Evolutionary conservation across 2,888 invertebrate genomes (phyloP).

Genomic region (Conchocele bisecta): DNA sequence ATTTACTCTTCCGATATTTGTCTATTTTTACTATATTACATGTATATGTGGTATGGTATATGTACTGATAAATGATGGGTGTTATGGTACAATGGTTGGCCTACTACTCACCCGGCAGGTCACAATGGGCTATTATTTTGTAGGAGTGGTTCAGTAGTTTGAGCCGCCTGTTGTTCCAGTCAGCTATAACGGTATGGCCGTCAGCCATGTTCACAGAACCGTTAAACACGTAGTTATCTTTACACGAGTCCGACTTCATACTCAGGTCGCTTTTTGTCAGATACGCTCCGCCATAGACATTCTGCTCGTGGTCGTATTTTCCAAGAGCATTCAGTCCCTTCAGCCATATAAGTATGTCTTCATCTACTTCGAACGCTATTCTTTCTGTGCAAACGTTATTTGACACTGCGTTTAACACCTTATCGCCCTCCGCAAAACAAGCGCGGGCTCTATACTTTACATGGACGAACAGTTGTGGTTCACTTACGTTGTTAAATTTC

Average conservation of each 20-base stretch:
- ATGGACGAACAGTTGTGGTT: slow-evolving; percentile 40
- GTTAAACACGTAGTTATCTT: slow-evolving; percentile 44
- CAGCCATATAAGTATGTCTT: slow-evolving; percentile 44
- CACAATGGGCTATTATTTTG: slow-evolving; percentile 32
- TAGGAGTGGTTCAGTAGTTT: slow-evolving; percentile 44
- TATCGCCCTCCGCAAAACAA: slow-evolving; percentile 27
- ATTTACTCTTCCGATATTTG: no score
- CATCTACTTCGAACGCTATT: slow-evolving; percentile 40
- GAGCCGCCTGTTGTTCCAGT: slow-evolving; percentile 51
- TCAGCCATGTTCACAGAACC: slow-evolving; percentile 39
- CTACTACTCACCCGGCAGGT: slow-evolving; percentile 43
- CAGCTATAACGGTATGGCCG: slow-evolving; percentile 42
- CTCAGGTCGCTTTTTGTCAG: slow-evolving; percentile 36
- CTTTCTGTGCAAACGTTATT: slow-evolving; percentile 38
- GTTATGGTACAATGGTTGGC: no score
- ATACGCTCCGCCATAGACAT: slow-evolving; percentile 29
- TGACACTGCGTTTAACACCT: slow-evolving; percentile 30
- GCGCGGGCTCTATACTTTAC: slow-evolving; percentile 41
- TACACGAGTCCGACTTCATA: slow-evolving; percentile 35
- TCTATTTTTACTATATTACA: no score
- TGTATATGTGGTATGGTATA: no score
- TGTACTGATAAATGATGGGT: no score
- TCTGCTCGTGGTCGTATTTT: slow-evolving; percentile 50
- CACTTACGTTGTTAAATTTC: slow-evolving; percentile 30
- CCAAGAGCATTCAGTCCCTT: slow-evolving; percentile 34